A percentile compares a stretch with the other conserved stretches of the same genome.
Evolutionary conservation across 2,797 vertebrate species (phyloP).

Genomic region (Micrastur ruficollis): DNA sequence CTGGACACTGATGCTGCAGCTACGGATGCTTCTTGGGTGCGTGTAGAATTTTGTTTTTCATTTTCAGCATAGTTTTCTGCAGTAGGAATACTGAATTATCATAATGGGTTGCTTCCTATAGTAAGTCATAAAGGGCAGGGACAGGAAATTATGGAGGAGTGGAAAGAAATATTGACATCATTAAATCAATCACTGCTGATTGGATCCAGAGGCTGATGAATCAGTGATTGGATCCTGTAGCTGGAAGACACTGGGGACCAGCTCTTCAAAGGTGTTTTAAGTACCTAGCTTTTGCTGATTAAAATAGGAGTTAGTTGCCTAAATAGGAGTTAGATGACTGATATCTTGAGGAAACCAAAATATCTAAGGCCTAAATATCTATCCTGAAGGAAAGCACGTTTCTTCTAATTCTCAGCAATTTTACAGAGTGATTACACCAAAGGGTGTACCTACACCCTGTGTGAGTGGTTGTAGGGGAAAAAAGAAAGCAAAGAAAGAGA

Average conservation of each 20-base stretch:
- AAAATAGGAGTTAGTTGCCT: conserved; percentile 24
- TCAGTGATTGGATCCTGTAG: conserved; percentile 40
- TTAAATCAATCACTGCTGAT: conserved; percentile 68
- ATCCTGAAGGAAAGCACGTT: background rate
- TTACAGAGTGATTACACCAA: background rate
- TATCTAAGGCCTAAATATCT: background rate
- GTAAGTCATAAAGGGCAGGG: conserved; percentile 42
- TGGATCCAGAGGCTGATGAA: conserved; percentile 50
- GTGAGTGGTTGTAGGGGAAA: background rate
- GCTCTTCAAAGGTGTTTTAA: conserved; percentile 24
- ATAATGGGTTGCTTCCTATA: conserved; percentile 33
- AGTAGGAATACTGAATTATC: conserved; percentile 22
- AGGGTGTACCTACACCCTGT: background rate
- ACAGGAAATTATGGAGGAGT: conserved; percentile 56
- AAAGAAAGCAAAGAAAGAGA: background rate
- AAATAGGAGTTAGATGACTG: conserved; percentile 1
- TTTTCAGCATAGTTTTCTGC: conserved; percentile 9
- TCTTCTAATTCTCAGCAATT: background rate
- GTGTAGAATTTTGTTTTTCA: background rate
- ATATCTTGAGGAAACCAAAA: background rate
- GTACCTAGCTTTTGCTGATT: conserved; percentile 35
- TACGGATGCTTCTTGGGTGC: conserved; percentile 12
- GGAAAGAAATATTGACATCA: conserved; percentile 60
- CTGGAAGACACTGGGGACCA: conserved; percentile 28
- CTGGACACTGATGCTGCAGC: conserved; percentile 27